A percentile compares a stretch with the other conserved stretches of the same genome.
Evolutionary conservation across 1,140 invertebrate species (phyloP).

Genomic region (Dinothrombium tinctorium): DNA sequence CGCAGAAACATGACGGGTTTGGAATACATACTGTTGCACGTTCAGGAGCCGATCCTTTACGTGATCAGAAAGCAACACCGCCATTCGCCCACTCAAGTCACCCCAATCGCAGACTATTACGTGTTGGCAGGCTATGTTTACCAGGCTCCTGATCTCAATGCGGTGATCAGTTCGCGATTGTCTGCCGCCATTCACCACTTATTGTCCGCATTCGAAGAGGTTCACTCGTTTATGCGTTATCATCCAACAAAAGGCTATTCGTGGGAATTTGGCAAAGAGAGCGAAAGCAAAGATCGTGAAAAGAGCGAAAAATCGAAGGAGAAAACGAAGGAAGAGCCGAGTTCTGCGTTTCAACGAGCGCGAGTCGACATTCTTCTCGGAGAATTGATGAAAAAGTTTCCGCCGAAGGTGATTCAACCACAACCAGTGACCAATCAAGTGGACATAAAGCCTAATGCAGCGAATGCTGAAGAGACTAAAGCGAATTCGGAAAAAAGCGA

Average conservation of each 20-base stretch:
- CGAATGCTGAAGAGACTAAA: too few relatives aligned
- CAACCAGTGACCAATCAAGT: too few relatives aligned
- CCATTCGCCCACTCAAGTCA: conserved; percentile 61
- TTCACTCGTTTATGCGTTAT: conserved; percentile 53
- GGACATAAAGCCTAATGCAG: too few relatives aligned
- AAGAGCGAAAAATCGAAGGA: conserved; percentile 19
- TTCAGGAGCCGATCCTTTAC: conserved; percentile 90
- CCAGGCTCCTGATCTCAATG: conserved; percentile 82
- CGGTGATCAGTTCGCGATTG: conserved; percentile 78
- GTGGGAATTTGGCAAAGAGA: conserved; percentile 49
- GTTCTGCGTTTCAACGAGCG: conserved; percentile 65
- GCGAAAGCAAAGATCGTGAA: conserved; percentile 31
- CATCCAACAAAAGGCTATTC: conserved; percentile 90
- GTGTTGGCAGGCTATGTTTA: conserved; percentile 90
- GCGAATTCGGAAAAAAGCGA: too few relatives aligned
- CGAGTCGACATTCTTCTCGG: conserved; percentile 71
- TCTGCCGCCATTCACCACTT: conserved; percentile 76
- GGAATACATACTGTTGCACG: conserved; percentile 80
- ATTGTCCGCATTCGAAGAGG: conserved; percentile 78
- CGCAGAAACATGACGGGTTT: conserved; percentile 88
- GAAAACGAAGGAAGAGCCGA: conserved; percentile 47
- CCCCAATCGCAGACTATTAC: conserved; percentile 84
- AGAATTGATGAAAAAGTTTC: conserved; percentile 70
- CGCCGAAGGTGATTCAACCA: too few relatives aligned
- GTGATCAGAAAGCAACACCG: conserved; percentile 91